Conservation (phyloP, 2,797 vertebrate genomes). For the Sarcophilus harrisii region DNA sequence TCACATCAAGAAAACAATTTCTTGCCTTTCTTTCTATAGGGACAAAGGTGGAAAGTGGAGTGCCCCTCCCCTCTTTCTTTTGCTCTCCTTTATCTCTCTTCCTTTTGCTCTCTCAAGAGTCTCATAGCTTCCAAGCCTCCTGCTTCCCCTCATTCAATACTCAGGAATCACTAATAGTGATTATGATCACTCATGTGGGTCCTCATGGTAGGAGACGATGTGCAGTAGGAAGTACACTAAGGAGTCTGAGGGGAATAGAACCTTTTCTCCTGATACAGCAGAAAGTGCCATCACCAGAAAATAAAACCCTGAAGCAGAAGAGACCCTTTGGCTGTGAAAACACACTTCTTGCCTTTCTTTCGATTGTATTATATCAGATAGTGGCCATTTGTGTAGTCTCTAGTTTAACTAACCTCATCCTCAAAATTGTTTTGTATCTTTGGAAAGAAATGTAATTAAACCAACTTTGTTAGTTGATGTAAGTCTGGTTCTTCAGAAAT, state of each 20-base stretch:
- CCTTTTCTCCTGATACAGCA: slow-evolving; percentile 18
- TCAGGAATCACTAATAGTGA: background rate
- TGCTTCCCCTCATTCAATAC: background rate
- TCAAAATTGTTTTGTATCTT: background rate
- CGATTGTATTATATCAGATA: slow-evolving; percentile 58
- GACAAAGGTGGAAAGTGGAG: background rate
- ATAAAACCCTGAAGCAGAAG: slow-evolving; percentile 41
- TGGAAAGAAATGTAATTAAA: slow-evolving; percentile 33
- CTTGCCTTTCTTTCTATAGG: background rate
- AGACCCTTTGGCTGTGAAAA: slow-evolving; percentile 36
- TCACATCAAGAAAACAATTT: background rate
- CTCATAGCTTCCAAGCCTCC: background rate
- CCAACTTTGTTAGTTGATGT: background rate
- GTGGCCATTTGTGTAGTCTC: slow-evolving; percentile 41
- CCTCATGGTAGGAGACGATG: background rate
- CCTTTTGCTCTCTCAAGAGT: background rate
- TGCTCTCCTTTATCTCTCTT: background rate
- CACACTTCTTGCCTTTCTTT: slow-evolving; percentile 38
- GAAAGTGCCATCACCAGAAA: background rate
- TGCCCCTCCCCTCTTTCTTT: background rate
- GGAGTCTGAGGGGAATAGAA: slow-evolving; percentile 29
- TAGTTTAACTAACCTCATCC: slow-evolving; percentile 17
- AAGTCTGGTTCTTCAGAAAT: background rate
- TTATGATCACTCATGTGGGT: background rate
- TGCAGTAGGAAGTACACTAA: background rate